phyloP scores from a whole-genome alignment of 1,140 invertebrate species.

The Drosophila erecta region DNA sequence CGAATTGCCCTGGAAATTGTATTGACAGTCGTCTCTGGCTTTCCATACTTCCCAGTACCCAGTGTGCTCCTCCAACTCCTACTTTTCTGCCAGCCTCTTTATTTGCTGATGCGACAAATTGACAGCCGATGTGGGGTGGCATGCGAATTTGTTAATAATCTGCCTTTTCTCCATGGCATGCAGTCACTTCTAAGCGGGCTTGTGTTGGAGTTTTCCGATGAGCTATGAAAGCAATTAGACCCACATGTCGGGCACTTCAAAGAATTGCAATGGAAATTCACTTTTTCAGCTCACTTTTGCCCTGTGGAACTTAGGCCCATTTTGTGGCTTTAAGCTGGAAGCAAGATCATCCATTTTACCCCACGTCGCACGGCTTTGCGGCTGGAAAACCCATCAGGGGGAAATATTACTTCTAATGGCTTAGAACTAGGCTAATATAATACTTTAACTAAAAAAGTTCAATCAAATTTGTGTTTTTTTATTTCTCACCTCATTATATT shows the following conservation, averaged over 20 bases:
- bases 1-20: conserved; percentile 63
- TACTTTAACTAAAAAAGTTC: too few species aligned
- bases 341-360: too few species aligned
- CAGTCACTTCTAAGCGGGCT: conserved; percentile 16
- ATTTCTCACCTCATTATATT: too few species aligned
- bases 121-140: conserved; percentile 49
- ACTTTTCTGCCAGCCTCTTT: conserved; percentile 17
- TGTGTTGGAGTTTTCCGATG: conserved; percentile 8
- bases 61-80: conserved; percentile 7
- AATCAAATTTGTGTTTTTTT: too few species aligned
- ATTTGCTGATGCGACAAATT: conserved; percentile 70
- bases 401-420: too few species aligned
- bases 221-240: conserved; percentile 35
- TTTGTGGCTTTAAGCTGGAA: neutral
- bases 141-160: conserved; percentile 68
- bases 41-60: conserved; percentile 6
- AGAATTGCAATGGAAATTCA: conserved; percentile 8
- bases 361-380: too few species aligned
- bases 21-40: conserved; percentile 60
- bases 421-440: too few species aligned
- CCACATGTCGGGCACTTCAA: conserved; percentile 5
- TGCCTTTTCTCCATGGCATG: conserved; percentile 27
- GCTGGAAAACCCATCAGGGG: too few species aligned
- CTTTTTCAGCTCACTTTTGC: neutral
- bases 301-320: neutral